Evolutionary conservation across 2,888 invertebrate species (phyloP), one percentile per base, ranked within the genome.

Genomic region (Nesidiocoris tenuis): DNA sequence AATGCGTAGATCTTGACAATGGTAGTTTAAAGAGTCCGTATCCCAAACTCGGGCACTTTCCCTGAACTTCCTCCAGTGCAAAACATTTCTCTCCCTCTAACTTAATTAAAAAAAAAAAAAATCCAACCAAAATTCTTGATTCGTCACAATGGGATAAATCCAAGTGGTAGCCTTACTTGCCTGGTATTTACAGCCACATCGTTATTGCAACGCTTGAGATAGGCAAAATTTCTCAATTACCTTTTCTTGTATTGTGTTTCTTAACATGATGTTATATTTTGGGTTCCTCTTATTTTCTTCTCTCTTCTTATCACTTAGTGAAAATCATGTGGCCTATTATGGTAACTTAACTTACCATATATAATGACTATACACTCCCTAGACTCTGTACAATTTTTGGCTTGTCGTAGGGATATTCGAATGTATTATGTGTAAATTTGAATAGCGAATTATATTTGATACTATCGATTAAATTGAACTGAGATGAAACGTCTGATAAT

Each of bases 401-500:
- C 39, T 19, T 39, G 0, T 39, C 12, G 3, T 39, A 39, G 39
- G 12, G 3, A 39, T 39, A 7, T 39, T 7, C 39, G 12, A 39
- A 39, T 39, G 12, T 39, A 39, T 39, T 39, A 39, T 39, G 39
- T 39, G 17, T 65, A 39, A 25, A 65, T 65, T 25, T 65, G 24
- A 65, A 65, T 65, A 65, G 65, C 25, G 12, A 65, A n/a, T 39
- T 65, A 65, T 65, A 65, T 65, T 65, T 65, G 65, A 65, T 65
- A 65, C 65, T 39, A 9, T 39, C 17, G 65, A 65, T 24, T 25
- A 3, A 39, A 39, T 18, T 7, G 65, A 65, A 65, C 65, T 65
- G 65, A 65, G 65, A 39, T 65, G 12, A 63, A 12, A 39, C 54
- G 65, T 24, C 25, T n/a, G 65, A 65, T 65, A 39, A 3, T 16